Percentiles rank a stretch among this genome's conserved stretches.
Conservation (phyloP, 2,888 invertebrate genomes). For the Onchidella celtica region DNA sequence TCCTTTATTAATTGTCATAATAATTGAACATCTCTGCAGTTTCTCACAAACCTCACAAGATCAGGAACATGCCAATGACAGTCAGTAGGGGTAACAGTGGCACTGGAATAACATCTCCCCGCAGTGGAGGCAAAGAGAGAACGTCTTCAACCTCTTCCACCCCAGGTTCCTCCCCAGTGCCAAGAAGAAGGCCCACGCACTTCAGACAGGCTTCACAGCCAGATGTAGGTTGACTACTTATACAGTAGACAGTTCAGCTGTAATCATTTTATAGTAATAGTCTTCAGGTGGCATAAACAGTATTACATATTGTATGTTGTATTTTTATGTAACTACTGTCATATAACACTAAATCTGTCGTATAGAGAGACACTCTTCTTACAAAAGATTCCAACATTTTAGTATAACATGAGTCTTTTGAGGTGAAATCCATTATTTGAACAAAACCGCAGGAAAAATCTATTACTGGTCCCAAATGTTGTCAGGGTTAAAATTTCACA, state of each 20-base stretch:
- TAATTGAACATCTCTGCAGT: too few relatives aligned
- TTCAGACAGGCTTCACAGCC: slow-evolving; percentile 57
- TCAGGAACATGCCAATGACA: slow-evolving; percentile 65
- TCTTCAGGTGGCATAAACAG: background rate
- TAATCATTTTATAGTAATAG: background rate
- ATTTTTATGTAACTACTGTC: too few relatives aligned
- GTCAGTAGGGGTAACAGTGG: slow-evolving; percentile 68
- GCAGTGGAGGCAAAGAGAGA: slow-evolving; percentile 44
- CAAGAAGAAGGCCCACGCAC: slow-evolving; percentile 45
- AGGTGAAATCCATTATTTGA: too few relatives aligned
- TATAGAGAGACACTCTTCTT: too few relatives aligned
- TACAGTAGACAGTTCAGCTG: too few relatives aligned
- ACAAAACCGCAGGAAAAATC: too few relatives aligned
- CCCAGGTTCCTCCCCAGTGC: slow-evolving; percentile 44
- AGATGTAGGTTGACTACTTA: slow-evolving; percentile 48
- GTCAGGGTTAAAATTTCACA: too few relatives aligned
- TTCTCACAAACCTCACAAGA: slow-evolving; percentile 64
- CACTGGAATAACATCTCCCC: slow-evolving; percentile 55
- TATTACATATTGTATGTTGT: background rate
- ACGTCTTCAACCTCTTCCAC: slow-evolving; percentile 50
- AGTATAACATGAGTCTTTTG: too few relatives aligned
- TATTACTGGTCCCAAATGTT: too few relatives aligned
- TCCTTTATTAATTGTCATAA: too few relatives aligned
- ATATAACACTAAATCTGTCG: too few relatives aligned
- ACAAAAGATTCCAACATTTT: too few relatives aligned